Evolutionary conservation across 2,888 invertebrate species (phyloP), one percentile per base, ranked within the genome.

Genomic region (Cerceris ruficornis): DNA sequence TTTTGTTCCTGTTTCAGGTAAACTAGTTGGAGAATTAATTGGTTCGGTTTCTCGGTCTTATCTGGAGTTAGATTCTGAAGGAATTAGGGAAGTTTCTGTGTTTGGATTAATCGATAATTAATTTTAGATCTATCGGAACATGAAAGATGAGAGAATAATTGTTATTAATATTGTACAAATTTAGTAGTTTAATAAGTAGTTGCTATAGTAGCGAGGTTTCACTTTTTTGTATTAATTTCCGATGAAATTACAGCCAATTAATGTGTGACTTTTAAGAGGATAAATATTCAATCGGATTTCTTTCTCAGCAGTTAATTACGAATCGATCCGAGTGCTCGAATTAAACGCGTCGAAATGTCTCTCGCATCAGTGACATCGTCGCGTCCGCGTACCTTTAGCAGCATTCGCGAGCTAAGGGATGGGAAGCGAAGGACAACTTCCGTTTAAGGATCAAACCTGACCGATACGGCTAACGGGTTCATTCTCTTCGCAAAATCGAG

Each of bases 381-480:
- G 28, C 52, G 49, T n/a, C 52, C 52, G 28, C 28, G 67, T 64
- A 28, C 42, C 76, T 69, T 64, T 57, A 64, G 55, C 62, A 60
- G 59, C 62, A 67, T 50, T 67, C 69, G 41, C 50, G 66, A 65
- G 57, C 54, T 73, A 69, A 82, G 73, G 72, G 69, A 66, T 80
- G 75, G 54, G 69, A 71, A 66, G 65, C 75, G 74, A 81, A 85
- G 75, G 86, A 80, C 86, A 79, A 83, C 85, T 88, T 88, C 88
- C 86, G 82, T 88, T 84, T 88, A 88, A 87, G 87, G 90, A 83
- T 81, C 77, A 87, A 80, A 82, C 78, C 80, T 77, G 72, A 77
- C 85, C 85, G 80, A 90, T 88, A 87, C 87, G 86, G 82, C 80
- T 90, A 90, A 90, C 90, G 90, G 90, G 86, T 89, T 88, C 85